Conservation (phyloP, 2,797 vertebrate genomes). For the Simalia tracyae region DNA sequence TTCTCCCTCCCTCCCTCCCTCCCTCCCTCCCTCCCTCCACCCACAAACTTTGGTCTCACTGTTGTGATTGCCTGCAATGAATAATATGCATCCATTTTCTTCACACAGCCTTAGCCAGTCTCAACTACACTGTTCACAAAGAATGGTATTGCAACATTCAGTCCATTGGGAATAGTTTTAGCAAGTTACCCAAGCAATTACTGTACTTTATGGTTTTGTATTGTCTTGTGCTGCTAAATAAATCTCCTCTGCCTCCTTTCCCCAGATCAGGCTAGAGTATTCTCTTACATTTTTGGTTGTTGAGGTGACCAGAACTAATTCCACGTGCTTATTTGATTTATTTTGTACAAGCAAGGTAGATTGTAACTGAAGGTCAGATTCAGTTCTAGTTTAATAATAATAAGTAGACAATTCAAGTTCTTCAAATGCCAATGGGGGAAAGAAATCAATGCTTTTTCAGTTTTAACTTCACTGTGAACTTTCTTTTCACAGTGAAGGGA, state of each 20-base stretch:
- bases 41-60: background rate
- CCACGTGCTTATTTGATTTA: slow-evolving; percentile 8
- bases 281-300: background rate
- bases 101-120: background rate
- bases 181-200: background rate
- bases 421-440: background rate
- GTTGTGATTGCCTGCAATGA: background rate
- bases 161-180: background rate
- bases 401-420: background rate
- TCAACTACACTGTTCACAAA: background rate
- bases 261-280: background rate
- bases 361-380: slow-evolving; percentile 19
- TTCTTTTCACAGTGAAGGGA: background rate
- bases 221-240: background rate
- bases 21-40: no score
- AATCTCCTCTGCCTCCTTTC: slow-evolving; percentile 10
- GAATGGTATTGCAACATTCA: background rate
- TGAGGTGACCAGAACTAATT: slow-evolving; percentile 11
- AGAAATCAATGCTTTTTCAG: background rate
- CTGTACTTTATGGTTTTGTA: background rate
- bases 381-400: background rate
- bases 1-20: no score
- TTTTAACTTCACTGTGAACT: background rate
- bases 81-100: background rate
- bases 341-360: background rate